Base-by-base conservation (phyloP, 2,888 invertebrate genomes). In the Ochropleura leucogaster region DNA sequence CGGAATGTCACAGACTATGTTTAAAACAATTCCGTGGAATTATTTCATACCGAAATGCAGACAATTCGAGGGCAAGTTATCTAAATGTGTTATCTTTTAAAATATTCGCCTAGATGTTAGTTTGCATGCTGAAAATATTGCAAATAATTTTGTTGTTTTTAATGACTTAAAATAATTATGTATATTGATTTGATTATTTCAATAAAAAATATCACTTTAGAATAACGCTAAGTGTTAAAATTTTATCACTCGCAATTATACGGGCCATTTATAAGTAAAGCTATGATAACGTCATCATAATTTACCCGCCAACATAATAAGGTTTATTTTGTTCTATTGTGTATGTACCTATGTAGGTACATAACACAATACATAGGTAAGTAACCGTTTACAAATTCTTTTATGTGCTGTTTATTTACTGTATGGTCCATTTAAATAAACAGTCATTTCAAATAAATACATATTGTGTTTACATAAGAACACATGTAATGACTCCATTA, bases 291-390 rank as follows among this genome's bases (percentile, higher is more conserved):
- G 3, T n/a, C n/a, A 12, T 12, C 6, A 44, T 44, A 12, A 49
- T 16, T 42, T n/a, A 57, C 44, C 6, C 44, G 14, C 7, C 7
- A 14, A n/a, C 16, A 40, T 46, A 20, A 12, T 42, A 20, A 42
- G 5, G 12, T 44, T 72, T 40, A 40, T 47, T 5, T 55, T 40
- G 9, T 8, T 12, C 30, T 62, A 75, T 78, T 69, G 14, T 65
- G 14, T 9, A 18, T 20, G 40, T 12, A n/a, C n/a, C n/a, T n/a
- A 49, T 20, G 40, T 12, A 30, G 30, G 30, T 30, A 49, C 18
- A 5, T 0, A 47, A 47, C 4, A 40, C 8, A 75, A 44, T 49
- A 44, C 44, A 18, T 47, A 40, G 16, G n/a, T 62, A 18, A 30
- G n/a, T 62, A 18, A 30, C 8, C 14, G 70, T 47, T 79, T 51